Percentiles rank a stretch among this genome's conserved stretches.
Evolutionary conservation across 2,888 invertebrate genomes (phyloP).

Genomic region (Xestia rhomboidea): DNA sequence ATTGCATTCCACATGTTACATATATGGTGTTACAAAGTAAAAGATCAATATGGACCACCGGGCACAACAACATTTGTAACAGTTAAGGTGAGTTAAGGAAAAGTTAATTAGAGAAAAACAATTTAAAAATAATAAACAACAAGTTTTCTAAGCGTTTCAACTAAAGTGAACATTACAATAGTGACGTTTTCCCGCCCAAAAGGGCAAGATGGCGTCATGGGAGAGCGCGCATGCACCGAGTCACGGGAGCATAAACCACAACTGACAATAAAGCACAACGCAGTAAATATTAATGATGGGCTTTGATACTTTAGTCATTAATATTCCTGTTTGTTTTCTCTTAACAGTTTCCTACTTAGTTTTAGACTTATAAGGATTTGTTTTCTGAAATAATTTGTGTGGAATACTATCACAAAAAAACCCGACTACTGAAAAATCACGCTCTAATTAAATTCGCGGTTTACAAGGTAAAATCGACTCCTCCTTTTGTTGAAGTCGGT

Average conservation of each 20-base stretch:
- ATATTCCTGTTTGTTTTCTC: background rate
- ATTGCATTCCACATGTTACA: too few relatives aligned
- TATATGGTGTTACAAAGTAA: too few relatives aligned
- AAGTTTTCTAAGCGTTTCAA: constrained; percentile 42
- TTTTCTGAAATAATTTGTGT: too few relatives aligned
- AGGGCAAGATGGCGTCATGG: constrained; percentile 86
- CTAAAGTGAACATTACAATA: constrained; percentile 53
- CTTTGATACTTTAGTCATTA: constrained; percentile 38
- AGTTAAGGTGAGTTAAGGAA: too few relatives aligned
- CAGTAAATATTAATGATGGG: constrained; percentile 56
- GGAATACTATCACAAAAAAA: too few relatives aligned
- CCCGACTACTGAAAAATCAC: too few relatives aligned
- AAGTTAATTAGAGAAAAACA: background rate
- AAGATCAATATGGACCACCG: too few relatives aligned
- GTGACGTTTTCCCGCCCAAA: constrained; percentile 85
- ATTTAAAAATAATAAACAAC: constrained; percentile 9
- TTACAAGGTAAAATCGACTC: too few relatives aligned
- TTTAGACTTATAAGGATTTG: too few relatives aligned
- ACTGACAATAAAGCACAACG: constrained; percentile 72
- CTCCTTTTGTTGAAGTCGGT: too few relatives aligned
- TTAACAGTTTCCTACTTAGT: background rate
- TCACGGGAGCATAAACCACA: constrained; percentile 87
- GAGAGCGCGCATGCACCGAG: constrained; percentile 79
- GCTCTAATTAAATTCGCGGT: too few relatives aligned
- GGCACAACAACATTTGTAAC: too few relatives aligned